phyloP scores from a whole-genome alignment of 2,888 invertebrate species.

The Panopea generosa region DNA sequence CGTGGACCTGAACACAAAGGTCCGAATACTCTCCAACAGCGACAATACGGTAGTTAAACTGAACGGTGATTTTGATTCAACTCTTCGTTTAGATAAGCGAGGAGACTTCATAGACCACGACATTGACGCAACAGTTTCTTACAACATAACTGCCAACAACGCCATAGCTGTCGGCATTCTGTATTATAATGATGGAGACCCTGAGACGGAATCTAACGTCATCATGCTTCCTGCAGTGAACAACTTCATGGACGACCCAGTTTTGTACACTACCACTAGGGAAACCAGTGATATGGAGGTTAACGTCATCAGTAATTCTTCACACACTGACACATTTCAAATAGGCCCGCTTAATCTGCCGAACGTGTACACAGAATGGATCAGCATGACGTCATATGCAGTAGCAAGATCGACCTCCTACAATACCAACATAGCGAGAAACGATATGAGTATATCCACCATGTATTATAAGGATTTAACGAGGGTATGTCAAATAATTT shows the following conservation, averaged over 20 bases:
- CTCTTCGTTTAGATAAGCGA: conserved; percentile 13
- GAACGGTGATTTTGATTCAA: conserved; percentile 24
- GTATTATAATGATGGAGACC: neutral
- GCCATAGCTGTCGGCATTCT: conserved; percentile 24
- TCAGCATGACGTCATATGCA: too few relatives aligned
- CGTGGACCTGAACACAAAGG: neutral
- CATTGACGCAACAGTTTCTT: conserved; percentile 1
- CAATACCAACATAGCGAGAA: too few relatives aligned
- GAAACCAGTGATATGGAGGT: too few relatives aligned
- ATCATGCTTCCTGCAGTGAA: too few relatives aligned
- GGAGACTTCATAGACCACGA: conserved; percentile 31
- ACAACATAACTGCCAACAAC: conserved; percentile 19
- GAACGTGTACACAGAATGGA: too few relatives aligned
- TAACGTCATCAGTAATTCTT: too few relatives aligned
- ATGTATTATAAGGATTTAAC: conserved; percentile 16
- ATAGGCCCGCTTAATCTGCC: too few relatives aligned
- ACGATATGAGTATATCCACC: neutral
- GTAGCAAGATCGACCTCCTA: too few relatives aligned
- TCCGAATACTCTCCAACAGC: conserved; percentile 35
- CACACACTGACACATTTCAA: too few relatives aligned
- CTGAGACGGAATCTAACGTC: too few relatives aligned
- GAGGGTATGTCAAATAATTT: conserved; percentile 4
- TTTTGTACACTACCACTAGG: too few relatives aligned
- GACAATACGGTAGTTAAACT: conserved; percentile 27
- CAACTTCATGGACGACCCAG: conserved; percentile 24